A percentile compares a stretch with the other conserved stretches of the same genome.
phyloP scores from a whole-genome alignment of 2,888 invertebrate genomes.

The Drosophila helvetica region DNA sequence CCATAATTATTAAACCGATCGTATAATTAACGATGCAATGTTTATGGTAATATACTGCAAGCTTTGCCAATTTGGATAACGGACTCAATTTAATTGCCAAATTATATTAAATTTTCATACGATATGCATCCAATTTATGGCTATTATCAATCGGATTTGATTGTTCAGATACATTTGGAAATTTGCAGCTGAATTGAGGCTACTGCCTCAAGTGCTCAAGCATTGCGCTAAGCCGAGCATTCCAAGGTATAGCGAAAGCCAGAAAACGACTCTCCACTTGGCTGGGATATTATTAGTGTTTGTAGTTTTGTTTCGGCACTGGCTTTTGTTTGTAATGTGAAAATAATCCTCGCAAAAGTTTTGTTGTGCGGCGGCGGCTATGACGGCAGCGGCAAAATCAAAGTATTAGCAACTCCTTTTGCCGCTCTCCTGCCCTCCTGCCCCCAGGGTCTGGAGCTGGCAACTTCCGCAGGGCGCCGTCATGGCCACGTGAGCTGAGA shows the following conservation, averaged over 20 bases:
- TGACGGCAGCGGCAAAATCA: constrained; percentile 53
- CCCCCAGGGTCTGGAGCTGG: constrained; percentile 29
- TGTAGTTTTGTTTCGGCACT: constrained; percentile 40
- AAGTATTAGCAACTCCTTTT: constrained; percentile 66
- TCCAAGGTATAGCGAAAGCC: constrained; percentile 36
- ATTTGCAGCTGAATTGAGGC: not conserved
- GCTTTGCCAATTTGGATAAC: not conserved
- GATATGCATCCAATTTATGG: not conserved
- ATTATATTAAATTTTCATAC: not conserved
- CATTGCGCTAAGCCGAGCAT: not conserved
- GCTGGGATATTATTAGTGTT: constrained; percentile 53
- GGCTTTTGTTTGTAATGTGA: constrained; percentile 69
- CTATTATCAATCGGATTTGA: not conserved
- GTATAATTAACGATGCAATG: no score
- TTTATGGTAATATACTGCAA: no score
- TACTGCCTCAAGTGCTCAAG: not conserved
- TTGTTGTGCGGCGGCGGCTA: constrained; percentile 30
- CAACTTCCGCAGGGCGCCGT: constrained; percentile 55
- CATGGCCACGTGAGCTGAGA: constrained; percentile 48
- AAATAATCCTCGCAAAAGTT: constrained; percentile 71
- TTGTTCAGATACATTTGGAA: not conserved
- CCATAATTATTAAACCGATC: no score
- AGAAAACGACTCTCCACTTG: constrained; percentile 39
- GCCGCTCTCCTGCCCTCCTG: constrained; percentile 6
- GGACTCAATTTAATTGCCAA: not conserved